Evolutionary conservation across 37 sponge, comb jelly and placozoan genomes (phyloP), one percentile per base, ranked within the genome.

Genomic region (Chondrilla cf. caribensis): DNA sequence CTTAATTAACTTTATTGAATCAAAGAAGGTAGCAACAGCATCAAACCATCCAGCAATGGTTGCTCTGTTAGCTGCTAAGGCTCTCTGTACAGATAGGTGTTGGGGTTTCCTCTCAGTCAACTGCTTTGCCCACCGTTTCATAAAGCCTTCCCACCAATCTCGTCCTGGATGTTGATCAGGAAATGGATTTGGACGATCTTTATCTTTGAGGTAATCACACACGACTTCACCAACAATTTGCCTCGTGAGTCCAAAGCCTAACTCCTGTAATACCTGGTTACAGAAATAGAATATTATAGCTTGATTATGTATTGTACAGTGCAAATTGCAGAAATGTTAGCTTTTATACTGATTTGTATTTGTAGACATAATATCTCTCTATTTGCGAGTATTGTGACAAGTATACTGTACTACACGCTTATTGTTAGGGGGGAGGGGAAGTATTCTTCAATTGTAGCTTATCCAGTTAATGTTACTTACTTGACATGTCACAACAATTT

Each of bases 231-330:
- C 44, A 3, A 73, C 44, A 17, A 40, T 38, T 6, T 70, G 25
- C 17, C 76, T 37, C 2, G 41, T 73, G 15, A 84, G 51, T 0
- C 84, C 84, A 77, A 58, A 86, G 37, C 86, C 86, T 18, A 80
- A 17, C 51, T 81, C 82, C 35, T 80, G 81, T 28, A 86, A 51
- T 31, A 86, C 81, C 64, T 81, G 81, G n/a, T n/a, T n/a, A n/a
- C n/a, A n/a, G n/a, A n/a, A n/a, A n/a, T n/a, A n/a, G n/a, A n/a
- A n/a, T n/a, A n/a, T n/a, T n/a, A n/a, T n/a, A n/a, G n/a, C n/a
- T n/a, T n/a, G n/a, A n/a, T n/a, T n/a, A n/a, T n/a, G n/a, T n/a
- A n/a, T n/a, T n/a, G n/a, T n/a, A n/a, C n/a, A n/a, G n/a, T n/a
- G n/a, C n/a, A n/a, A n/a, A n/a, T n/a, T n/a, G n/a, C n/a, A n/a